phyloP scores from a whole-genome alignment of 2,888 invertebrate species.

The Yponomeuta evonymella region DNA sequence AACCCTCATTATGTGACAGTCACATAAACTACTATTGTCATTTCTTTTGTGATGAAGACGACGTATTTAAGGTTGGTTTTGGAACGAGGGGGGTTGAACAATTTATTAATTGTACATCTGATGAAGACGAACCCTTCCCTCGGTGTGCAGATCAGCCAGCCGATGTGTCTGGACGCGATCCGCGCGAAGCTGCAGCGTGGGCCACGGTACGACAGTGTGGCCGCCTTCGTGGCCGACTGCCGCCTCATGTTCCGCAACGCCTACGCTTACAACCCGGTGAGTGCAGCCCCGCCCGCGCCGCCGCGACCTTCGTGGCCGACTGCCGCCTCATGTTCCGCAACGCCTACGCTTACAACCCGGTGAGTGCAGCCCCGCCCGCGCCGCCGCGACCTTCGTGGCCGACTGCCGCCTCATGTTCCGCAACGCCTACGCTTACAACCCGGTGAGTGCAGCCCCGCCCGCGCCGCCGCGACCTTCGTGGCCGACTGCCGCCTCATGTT shows the following conservation, averaged over 20 bases:
- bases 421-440: too few species aligned
- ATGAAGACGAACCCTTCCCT: not conserved
- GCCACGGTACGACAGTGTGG: conserved; percentile 83
- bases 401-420: too few species aligned
- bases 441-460: conserved; percentile 38
- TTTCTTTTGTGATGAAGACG: too few species aligned
- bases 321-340: too few species aligned
- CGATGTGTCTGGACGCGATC: conserved; percentile 91
- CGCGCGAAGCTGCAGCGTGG: conserved; percentile 87
- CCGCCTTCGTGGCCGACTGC: conserved; percentile 87
- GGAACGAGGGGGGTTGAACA: too few species aligned
- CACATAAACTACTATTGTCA: too few species aligned
- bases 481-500: too few species aligned
- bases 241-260: conserved; percentile 93
- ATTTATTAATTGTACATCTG: too few species aligned
- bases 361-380: conserved; percentile 38
- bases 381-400: not conserved
- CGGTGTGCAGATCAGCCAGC: conserved; percentile 78
- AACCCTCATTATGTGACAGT: too few species aligned
- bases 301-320: not conserved
- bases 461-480: not conserved
- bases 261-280: conserved; percentile 88
- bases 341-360: too few species aligned
- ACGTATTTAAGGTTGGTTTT: too few species aligned
- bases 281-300: conserved; percentile 33